phyloP scores from a whole-genome alignment of 2,888 invertebrate genomes.

The Choreutis nemorana region DNA sequence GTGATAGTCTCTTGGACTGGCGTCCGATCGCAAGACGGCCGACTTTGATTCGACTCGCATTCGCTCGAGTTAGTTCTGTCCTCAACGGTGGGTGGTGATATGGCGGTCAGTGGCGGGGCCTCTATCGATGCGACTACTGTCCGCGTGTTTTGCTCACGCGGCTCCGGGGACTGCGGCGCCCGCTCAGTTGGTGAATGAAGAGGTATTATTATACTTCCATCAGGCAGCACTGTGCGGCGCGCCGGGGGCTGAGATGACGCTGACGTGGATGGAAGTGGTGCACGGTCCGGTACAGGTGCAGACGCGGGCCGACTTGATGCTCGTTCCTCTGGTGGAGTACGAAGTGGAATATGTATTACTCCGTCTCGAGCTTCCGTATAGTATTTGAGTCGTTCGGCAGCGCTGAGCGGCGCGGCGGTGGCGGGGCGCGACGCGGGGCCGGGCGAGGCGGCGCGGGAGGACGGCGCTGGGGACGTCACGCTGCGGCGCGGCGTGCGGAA shows the following conservation, averaged over 20 bases:
- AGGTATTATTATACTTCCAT: conserved; percentile 68
- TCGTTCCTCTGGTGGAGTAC: conserved; percentile 74
- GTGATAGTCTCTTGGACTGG: no score
- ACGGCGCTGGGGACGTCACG: conserved; percentile 33
- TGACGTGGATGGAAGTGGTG: conserved; percentile 1
- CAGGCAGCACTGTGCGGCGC: conserved; percentile 52
- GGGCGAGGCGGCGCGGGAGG: conserved; percentile 41
- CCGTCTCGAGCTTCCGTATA: conserved; percentile 72
- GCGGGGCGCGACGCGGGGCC: conserved; percentile 22
- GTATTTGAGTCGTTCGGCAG: conserved; percentile 54
- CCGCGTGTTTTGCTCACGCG: no score
- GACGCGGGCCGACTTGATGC: conserved; percentile 19
- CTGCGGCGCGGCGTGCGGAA: conserved; percentile 66
- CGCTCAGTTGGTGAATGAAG: conserved; percentile 55
- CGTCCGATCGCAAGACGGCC: no score
- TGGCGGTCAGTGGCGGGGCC: background rate
- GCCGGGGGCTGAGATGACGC: conserved; percentile 27
- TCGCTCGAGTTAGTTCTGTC: no score
- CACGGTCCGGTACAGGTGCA: conserved; percentile 19
- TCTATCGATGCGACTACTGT: no score
- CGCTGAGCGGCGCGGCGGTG: conserved; percentile 6
- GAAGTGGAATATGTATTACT: conserved; percentile 75
- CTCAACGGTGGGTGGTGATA: no score
- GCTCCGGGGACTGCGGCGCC: conserved; percentile 18
- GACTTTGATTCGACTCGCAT: no score